Base-by-base conservation (phyloP, 2,797 vertebrate genomes). In the Rhinichthys osculus region DNA sequence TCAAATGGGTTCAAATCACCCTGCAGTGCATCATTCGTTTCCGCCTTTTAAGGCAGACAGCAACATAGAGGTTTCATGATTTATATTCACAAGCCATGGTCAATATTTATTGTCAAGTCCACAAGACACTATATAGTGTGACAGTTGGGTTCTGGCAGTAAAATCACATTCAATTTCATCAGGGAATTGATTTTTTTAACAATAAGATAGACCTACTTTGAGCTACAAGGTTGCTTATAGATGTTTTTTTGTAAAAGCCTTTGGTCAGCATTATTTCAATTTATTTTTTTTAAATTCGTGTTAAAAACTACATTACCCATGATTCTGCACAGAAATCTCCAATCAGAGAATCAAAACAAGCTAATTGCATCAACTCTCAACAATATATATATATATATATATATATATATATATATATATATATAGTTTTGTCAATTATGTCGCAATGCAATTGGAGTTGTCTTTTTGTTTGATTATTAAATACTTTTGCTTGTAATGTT, bases 31-130 rank as follows among this genome's bases (percentile, higher is more conserved):
- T 2, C 64, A 33, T 33, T 33, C 14, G 0, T 33, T 17, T 17
- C 30, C 30, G 17, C 3, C 30, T 66, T 82, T 82, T 82, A 82
- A 59, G 40, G 81, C 81, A 73, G 17, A 44, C 59, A 47, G 38
- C 23, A 23, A 59, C 33, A 66, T 17, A 13, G 16, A 62, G 13
- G 50, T 30, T 57, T 82, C 16, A 47, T n/a, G 57, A 78, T 66
- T 57, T 5, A 44, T 38, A 76, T 66, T 30, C 44, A 77, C 62
- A 54, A 67, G 82, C 82, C 23, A 8, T 38, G 54, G 71, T 76
- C 13, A 40, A 52, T 47, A 67, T 83, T 77, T 17, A 50, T 16
- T 67, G 59, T 52, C 16, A 44, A 40, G 57, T n/a, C 70, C n/a
- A 27, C 64, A 67, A 50, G 54, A 52, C 14, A 52, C 30, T 57